phyloP scores from a whole-genome alignment of 2,113 vertebrate species.

The Gambusia holbrooki region DNA sequence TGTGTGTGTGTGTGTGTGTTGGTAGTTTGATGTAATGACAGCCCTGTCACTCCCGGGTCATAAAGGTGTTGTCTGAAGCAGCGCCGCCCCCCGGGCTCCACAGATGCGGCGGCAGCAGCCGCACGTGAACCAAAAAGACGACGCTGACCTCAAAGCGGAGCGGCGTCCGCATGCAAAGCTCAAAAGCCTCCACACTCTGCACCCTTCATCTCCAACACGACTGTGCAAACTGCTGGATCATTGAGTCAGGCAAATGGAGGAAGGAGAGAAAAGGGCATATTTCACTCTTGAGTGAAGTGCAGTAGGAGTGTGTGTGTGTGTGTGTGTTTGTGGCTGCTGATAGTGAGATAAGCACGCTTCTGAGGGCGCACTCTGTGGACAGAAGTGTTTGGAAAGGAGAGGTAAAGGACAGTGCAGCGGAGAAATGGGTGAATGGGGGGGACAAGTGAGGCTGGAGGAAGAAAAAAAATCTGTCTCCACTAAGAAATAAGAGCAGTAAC shows the following conservation, averaged over 20 bases:
- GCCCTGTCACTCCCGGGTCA: slow-evolving; percentile 68
- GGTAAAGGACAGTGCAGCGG: slow-evolving; percentile 61
- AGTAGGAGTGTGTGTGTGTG: neutral
- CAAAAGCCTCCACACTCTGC: slow-evolving; percentile 46
- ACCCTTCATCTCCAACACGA: slow-evolving; percentile 18
- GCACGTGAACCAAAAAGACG: neutral
- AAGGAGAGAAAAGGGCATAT: slow-evolving; percentile 22
- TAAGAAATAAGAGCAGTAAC: neutral
- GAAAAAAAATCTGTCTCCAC: neutral
- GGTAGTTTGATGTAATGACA: slow-evolving; percentile 65
- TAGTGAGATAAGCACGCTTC: slow-evolving; percentile 50
- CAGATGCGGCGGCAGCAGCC: neutral
- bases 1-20: slow-evolving; percentile 37
- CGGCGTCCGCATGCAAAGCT: slow-evolving; percentile 49
- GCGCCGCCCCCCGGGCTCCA: slow-evolving; percentile 47
- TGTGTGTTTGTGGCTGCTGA: slow-evolving; percentile 22
- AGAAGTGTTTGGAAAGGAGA: slow-evolving; percentile 38
- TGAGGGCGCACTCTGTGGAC: slow-evolving; percentile 41
- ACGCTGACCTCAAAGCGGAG: slow-evolving; percentile 42
- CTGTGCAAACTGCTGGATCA: slow-evolving; percentile 25
- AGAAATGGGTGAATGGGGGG: slow-evolving; percentile 26
- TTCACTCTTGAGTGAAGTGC: slow-evolving; percentile 38
- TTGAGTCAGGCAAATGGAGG: slow-evolving; percentile 46
- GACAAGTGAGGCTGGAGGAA: neutral
- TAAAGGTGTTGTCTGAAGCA: slow-evolving; percentile 69